Base-by-base conservation (phyloP, 2,888 invertebrate genomes). In the Meta bourneti region DNA sequence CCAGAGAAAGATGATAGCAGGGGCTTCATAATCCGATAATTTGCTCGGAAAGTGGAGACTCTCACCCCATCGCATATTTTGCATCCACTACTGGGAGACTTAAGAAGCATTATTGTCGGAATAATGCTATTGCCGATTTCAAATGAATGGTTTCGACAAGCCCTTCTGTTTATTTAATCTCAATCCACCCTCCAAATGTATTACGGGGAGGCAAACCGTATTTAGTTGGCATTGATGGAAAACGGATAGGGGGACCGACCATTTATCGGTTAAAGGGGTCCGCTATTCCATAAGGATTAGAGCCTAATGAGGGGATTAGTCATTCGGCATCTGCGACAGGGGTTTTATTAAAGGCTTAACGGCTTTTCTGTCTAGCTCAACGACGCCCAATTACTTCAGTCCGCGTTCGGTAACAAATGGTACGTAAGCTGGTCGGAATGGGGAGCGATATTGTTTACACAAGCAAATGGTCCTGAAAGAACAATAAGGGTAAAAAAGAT, bases 321-420 rank as follows among this genome's bases (percentile, higher is more conserved):
- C 89, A 90, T 72, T 79, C 72, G 48, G 78, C 84, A 83, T 79
- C 78, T 79, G 84, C 71, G 89, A 90, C 84, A 90, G 54, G 70
- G 83, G 83, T 79, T 90, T 80, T 79, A 90, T 90, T 83, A 84
- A 84, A 79, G 52, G 89, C 78, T 83, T 90, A 90, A 90, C 78
- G 79, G 78, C 71, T 71, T 72, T 49, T 70, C 51, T 20, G 49
- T 69, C 72, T 80, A 19, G 80, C 49, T 61, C 79, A 83, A 77
- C 51, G 74, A 72, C 16, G 72, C 54, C 51, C 81, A 81, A 72
- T 88, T 81, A 88, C 77, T 84, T 61, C 13, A 75, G 5, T 8
- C 75, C 51, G 5, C 16, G n/a, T 13, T 19, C 48, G 19, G 81
- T 82, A 70, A 82, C 81, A 49, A 48, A 71, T 82, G 81, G 61